A percentile compares a stretch with the other conserved stretches of the same genome.
These are phyloP conservation scores for Chrosomus eos DNA, from an alignment of 2,797 vertebrate species.

Conservation along the genomic window DNA sequence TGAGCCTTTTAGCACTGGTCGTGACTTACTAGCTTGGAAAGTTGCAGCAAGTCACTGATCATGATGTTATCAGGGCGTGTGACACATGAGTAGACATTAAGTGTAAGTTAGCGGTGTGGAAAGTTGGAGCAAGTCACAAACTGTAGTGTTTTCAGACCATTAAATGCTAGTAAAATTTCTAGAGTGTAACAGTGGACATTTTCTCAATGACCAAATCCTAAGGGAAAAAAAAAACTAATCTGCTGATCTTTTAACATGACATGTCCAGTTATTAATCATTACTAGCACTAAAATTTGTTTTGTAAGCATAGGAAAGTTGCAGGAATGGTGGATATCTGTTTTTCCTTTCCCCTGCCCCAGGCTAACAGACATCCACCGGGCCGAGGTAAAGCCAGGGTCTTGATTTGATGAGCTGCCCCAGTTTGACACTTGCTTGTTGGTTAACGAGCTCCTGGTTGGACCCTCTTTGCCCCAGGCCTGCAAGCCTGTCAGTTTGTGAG, in stretches of 20 bases:
- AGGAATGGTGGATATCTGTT: slow-evolving; percentile 1
- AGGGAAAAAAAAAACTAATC: not conserved
- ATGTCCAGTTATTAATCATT: not conserved
- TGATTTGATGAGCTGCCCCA: slow-evolving; percentile 76
- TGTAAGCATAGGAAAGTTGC: slow-evolving; percentile 26
- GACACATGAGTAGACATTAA: not conserved
- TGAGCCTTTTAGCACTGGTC: slow-evolving; percentile 11
- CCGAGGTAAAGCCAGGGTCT: slow-evolving; percentile 58
- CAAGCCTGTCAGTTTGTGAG: slow-evolving; percentile 69
- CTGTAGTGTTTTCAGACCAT: not conserved
- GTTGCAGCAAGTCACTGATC: not conserved
- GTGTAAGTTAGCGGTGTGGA: slow-evolving; percentile 24
- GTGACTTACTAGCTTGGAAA: slow-evolving; percentile 27
- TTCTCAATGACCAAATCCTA: not conserved
- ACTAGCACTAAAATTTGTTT: slow-evolving; percentile 3
- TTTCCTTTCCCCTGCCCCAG: slow-evolving; percentile 30
- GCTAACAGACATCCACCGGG: slow-evolving; percentile 49
- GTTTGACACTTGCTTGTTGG: slow-evolving; percentile 84
- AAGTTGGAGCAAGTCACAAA: slow-evolving; percentile 26
- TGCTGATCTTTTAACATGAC: slow-evolving; percentile 32
- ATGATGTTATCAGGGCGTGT: slow-evolving; percentile 27
- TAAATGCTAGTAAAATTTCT: not conserved
- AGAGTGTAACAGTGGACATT: slow-evolving; percentile 1
- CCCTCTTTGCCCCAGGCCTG: slow-evolving; percentile 58
- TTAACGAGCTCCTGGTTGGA: slow-evolving; percentile 81